phyloP scores from a whole-genome alignment of 1,140 invertebrate species.

The Rhizoglyphus robini region DNA sequence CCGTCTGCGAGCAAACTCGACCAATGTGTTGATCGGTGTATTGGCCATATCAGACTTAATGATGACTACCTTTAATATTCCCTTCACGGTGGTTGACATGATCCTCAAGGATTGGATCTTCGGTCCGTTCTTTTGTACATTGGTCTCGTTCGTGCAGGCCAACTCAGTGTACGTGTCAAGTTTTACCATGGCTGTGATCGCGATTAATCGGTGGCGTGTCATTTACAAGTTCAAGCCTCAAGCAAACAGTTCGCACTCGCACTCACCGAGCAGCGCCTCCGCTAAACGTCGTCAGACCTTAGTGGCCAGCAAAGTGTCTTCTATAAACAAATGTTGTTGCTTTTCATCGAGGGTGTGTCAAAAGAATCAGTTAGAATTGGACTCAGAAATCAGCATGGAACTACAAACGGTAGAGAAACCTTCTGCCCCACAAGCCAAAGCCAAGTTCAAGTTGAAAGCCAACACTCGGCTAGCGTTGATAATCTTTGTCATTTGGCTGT shows the following conservation, averaged over 20 bases:
- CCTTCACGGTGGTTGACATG: slow-evolving; percentile 42
- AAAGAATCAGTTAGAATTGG: background rate
- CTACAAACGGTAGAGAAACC: background rate
- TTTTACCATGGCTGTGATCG: slow-evolving; percentile 42
- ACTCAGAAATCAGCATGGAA: background rate
- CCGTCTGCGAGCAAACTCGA: slow-evolving; percentile 31
- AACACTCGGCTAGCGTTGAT: slow-evolving; percentile 26
- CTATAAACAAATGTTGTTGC: background rate
- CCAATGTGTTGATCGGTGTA: slow-evolving; percentile 73
- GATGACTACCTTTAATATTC: slow-evolving; percentile 71
- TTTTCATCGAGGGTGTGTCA: background rate
- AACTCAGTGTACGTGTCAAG: slow-evolving; percentile 38
- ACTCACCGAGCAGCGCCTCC: background rate
- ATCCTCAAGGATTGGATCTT: slow-evolving; percentile 37
- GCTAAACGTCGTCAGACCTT: background rate
- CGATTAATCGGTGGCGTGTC: slow-evolving; percentile 39
- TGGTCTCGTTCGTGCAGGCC: slow-evolving; percentile 39
- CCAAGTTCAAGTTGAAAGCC: slow-evolving; percentile 27
- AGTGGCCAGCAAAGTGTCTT: background rate
- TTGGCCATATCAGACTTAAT: slow-evolving; percentile 67
- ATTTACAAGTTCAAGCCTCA: slow-evolving; percentile 38
- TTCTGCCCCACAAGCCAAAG: slow-evolving; percentile 23
- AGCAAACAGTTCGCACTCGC: background rate
- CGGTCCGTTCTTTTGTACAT: slow-evolving; percentile 36
- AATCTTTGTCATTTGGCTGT: slow-evolving; percentile 37